Base-by-base conservation (phyloP, 2,888 invertebrate species). In the Leptopterna dolabrata region DNA sequence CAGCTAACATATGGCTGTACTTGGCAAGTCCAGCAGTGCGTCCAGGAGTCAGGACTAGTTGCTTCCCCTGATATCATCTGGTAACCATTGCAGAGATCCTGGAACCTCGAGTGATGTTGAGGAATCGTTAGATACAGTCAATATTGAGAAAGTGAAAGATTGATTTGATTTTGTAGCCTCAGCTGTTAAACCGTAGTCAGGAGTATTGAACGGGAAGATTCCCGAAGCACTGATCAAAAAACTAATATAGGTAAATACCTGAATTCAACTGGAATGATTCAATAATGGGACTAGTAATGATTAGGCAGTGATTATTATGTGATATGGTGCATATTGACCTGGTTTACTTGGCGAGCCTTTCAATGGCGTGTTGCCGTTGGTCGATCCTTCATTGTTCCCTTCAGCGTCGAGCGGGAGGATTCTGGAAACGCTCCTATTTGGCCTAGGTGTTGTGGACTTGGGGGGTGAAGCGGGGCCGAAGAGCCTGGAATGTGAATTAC, bases 381-480 rank as follows among this genome's bases (percentile, higher is more conserved):
- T 80, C n/a, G 55, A 36, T 16, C 51, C 9, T 11, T 14, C 36
- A n/a, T n/a, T n/a, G 41, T 76, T 55, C 2, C 27, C 45, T 29
- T 80, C 63, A 14, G 36, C 36, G 47, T 71, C 80, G 30, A 51
- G 30, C 27, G 86, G 88, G 27, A 73, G 11, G n/a, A 81, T 86
- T 76, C 47, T 88, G 76, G 83, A 83, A 76, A 47, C 87, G 86
- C 41, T 71, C 83, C 41, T 88, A 87, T 73, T 88, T 36, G 63
- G 70, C 82, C 43, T 86, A 82, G 70, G 76, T 29, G 80, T 51
- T n/a, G 36, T 36, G 63, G 63, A 76, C 78, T 93, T 93, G 91
- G 92, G 92, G 91, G 93, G 93, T 90, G 92, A 92, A 55, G 89
- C 88, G 43, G 89, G 83, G 90, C 94, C 94, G 87, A 90, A 90